Base-by-base conservation (phyloP, 2,888 invertebrate species). In the Crossocerus cetratus region DNA sequence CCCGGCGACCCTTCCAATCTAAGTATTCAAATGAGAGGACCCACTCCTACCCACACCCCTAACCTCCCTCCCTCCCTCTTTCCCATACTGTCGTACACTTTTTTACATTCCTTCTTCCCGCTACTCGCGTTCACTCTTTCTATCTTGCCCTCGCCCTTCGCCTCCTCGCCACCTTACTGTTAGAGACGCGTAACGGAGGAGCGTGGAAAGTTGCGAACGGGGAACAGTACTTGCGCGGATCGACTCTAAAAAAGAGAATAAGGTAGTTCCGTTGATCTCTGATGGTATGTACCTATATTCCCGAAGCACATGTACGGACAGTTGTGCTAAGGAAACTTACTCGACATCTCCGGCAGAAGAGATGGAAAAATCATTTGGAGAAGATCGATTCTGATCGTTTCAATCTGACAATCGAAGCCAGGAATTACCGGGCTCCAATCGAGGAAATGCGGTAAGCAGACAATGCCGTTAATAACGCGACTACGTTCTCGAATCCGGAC, bases 11-110 rank as follows among this genome's bases (percentile, higher is more conserved):
- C 86, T 88, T 89, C 88, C 89, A 90, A 90, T 90, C 88, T 89
- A 89, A 89, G 90, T 89, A 90, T 90, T 90, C 89, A 90, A 90
- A 90, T 90, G 89, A 89, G 89, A 85, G 84, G 83, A 84, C 83
- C 85, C 78, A 84, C 85, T 85, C 80, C 77, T 82, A 73, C 81
- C 77, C 56, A 54, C 44, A 42, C 73, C 75, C 73, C 63, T 74
- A 75, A 75, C 79, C 78, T 43, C 43, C 5, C 43, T 13, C 45
- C 45, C n/a, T 3, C 32, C 32, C 32, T 11, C 32, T 32, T 32
- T 32, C 2, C 2, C 32, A 32, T 32, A 32, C 32, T 32, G 77
- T 80, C 84, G 84, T 85, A 85, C 82, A 85, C 81, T 84, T 86
- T 87, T 87, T 86, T 86, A 86, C 87, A 87, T 86, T 87, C 87